These are phyloP conservation scores for Smithornis capensis DNA, from an alignment of 2,113 vertebrate genomes.

Conservation along the genomic window DNA sequence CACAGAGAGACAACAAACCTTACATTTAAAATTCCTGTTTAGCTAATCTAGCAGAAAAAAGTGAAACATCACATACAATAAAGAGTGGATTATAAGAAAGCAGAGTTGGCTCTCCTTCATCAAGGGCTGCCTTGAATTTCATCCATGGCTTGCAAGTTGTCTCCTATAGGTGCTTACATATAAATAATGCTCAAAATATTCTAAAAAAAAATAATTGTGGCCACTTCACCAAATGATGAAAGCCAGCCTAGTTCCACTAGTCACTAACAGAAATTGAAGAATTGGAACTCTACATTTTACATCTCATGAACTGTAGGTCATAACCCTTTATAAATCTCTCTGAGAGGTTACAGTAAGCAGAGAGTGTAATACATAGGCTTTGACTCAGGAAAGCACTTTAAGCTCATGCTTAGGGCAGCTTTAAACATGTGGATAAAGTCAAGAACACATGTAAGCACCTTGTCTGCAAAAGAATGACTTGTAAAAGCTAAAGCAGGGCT, in stretches of 20 bases:
- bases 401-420: not conserved
- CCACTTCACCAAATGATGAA: not conserved
- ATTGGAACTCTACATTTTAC: not conserved
- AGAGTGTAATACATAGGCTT: not conserved
- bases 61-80: not conserved
- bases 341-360: not conserved
- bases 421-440: conserved; percentile 13
- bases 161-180: not conserved
- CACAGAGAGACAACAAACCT: not conserved
- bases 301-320: not conserved
- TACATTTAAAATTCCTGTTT: not conserved
- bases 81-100: not conserved
- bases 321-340: not conserved
- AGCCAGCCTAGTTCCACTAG: not conserved
- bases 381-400: not conserved
- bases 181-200: not conserved
- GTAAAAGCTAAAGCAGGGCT: not conserved
- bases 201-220: not conserved
- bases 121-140: not conserved
- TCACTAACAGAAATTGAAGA: not conserved
- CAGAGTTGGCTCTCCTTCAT: not conserved
- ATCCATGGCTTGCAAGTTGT: not conserved
- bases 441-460: not conserved
- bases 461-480: not conserved
- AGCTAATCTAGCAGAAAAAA: not conserved